phyloP scores from a whole-genome alignment of 2,113 vertebrate genomes.

The Protomyctophum bolini region DNA sequence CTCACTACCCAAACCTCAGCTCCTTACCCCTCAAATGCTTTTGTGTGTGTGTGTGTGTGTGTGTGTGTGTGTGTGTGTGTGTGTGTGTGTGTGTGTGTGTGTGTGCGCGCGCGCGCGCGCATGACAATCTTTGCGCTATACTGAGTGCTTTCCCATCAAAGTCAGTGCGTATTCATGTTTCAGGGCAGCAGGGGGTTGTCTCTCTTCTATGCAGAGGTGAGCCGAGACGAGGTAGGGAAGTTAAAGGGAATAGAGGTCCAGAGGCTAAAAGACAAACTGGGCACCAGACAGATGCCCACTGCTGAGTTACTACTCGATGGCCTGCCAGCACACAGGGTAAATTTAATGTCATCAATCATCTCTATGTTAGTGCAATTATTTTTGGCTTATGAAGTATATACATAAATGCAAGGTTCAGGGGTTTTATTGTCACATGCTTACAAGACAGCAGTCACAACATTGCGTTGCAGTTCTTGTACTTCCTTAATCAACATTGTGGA shows the following conservation, averaged over 20 bases:
- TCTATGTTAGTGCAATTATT: background rate
- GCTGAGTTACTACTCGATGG: slow-evolving; percentile 86
- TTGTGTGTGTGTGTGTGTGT: no score
- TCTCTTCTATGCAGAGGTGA: slow-evolving; percentile 84
- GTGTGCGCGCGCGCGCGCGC: no score
- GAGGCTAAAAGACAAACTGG: slow-evolving; percentile 88
- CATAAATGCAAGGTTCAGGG: no score
- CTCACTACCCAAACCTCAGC: background rate
- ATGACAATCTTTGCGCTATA: no score
- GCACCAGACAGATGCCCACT: slow-evolving; percentile 87
- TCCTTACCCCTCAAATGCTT: background rate
- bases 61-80: no score
- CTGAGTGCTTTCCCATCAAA: no score
- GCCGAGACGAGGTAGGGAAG: slow-evolving; percentile 72
- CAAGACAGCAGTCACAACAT: no score
- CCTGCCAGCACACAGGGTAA: slow-evolving; percentile 79
- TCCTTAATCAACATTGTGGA: no score
- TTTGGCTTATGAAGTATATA: background rate
- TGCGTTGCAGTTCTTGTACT: no score
- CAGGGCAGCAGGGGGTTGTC: slow-evolving; percentile 85
- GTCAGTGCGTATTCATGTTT: background rate
- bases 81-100: no score
- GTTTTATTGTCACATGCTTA: no score
- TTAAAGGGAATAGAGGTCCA: slow-evolving; percentile 84
- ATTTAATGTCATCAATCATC: slow-evolving; percentile 7